Evolutionary conservation across 2,797 vertebrate genomes (phyloP), one percentile per base, ranked within the genome.

Genomic region (Ateles fusciceps): DNA sequence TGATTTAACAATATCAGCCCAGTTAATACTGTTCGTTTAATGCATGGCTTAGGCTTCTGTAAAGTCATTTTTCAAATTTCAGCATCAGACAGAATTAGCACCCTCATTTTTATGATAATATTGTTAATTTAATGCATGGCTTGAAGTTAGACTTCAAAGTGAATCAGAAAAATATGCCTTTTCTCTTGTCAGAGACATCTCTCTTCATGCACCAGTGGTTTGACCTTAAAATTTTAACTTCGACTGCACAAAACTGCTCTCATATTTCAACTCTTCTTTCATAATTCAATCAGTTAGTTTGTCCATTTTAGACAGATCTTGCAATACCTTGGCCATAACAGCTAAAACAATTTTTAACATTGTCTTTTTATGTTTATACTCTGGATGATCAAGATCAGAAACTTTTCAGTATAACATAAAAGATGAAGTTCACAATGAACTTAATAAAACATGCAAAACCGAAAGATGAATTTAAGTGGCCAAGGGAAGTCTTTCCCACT

Each of bases 91-190:
- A 97, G 97, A 98, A 98, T 98, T 98, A 98, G 93, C 96, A 98
- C 98, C 97, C 97, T 99, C 98, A 91, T 14, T 98, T 98, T 98
- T 98, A 98, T 98, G 98, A 99, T 99, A 99, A 99, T 98, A 97
- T 79, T 98, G 94, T 98, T 98, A 98, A 99, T 98, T 99, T 99
- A 99, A 99, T 98, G 99, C 99, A 99, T 99, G 98, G 98, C 97
- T 99, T 98, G 97, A 97, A 99, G 98, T 98, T 98, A 97, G 96
- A 99, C 98, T 99, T 99, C 99, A 99, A 99, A 99, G 98, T 87
- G 91, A 98, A 98, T 98, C 93, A 97, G 97, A 97, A 98, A 99
- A 98, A 97, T 94, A 98, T 48, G 96, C 46, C 96, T 98, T 96
- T 98, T 96, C 97, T 97, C 93, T 94, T 97, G 68, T 97, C 87